Conservation (phyloP, 2,888 invertebrate species). For the Stenodera caucasica region DNA sequence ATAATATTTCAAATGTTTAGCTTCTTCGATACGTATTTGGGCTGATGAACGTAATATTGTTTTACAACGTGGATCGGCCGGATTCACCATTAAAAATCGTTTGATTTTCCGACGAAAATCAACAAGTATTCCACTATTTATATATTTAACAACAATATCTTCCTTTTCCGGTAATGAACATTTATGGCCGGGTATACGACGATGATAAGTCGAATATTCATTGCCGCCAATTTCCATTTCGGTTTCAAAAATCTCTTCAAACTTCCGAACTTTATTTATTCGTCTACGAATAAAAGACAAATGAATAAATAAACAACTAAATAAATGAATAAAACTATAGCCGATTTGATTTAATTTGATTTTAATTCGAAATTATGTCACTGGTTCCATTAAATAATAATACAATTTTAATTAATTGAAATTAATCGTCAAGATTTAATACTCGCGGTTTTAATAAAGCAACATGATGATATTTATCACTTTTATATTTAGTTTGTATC, state of each 20-base stretch:
- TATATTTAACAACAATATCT: not conserved
- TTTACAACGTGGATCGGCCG: slow-evolving; percentile 14
- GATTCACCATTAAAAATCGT: slow-evolving; percentile 13
- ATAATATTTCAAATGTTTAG: slow-evolving; percentile 26
- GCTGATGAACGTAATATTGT: slow-evolving; percentile 24
- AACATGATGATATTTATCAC: slow-evolving; percentile 43
- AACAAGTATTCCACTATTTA: slow-evolving; percentile 27
- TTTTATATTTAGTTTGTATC: slow-evolving; percentile 61
- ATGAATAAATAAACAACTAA: too few relatives aligned
- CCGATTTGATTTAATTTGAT: too few relatives aligned
- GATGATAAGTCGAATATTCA: too few relatives aligned
- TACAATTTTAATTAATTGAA: not conserved
- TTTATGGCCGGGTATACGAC: too few relatives aligned
- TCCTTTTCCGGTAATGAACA: too few relatives aligned
- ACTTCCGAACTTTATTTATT: too few relatives aligned
- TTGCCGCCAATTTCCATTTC: too few relatives aligned
- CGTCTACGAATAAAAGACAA: too few relatives aligned
- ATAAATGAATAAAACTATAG: too few relatives aligned
- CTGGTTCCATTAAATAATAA: too few relatives aligned
- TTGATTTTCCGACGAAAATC: slow-evolving; percentile 17
- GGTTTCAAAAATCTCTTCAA: too few relatives aligned
- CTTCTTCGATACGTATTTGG: slow-evolving; percentile 23
- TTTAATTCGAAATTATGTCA: too few relatives aligned
- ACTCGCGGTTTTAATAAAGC: slow-evolving; percentile 42
- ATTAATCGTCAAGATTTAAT: slow-evolving; percentile 22